These are phyloP conservation scores for Tolypeutes matacus DNA, from an alignment of 2,797 vertebrate species.

Conservation along the genomic window DNA sequence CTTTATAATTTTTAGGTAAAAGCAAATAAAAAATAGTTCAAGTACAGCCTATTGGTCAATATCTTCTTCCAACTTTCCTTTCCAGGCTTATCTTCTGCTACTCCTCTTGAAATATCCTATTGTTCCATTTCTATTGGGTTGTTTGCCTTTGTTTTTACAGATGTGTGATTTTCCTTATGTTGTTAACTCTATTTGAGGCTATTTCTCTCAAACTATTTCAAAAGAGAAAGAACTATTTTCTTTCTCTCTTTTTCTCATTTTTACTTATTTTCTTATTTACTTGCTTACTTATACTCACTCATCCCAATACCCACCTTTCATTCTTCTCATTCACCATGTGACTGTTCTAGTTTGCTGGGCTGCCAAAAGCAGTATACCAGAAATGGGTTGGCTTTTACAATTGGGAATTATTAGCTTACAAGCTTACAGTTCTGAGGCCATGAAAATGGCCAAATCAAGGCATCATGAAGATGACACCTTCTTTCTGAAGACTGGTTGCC, in stretches of 20 bases:
- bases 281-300: background rate
- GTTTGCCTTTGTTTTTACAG: constrained; percentile 24
- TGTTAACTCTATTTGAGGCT: background rate
- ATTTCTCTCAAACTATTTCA: background rate
- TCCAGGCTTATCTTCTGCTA: background rate
- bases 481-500: too few relatives aligned
- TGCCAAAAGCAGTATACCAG: too few relatives aligned
- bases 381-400: too few relatives aligned
- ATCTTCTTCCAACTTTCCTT: background rate
- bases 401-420: too few relatives aligned
- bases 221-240: background rate
- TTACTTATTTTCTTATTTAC: background rate
- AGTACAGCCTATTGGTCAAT: background rate
- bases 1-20: constrained; percentile 44
- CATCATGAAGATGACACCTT: too few relatives aligned
- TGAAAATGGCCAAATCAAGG: too few relatives aligned
- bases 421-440: too few relatives aligned
- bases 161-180: background rate
- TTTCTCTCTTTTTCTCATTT: background rate
- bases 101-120: background rate
- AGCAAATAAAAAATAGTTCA: constrained; percentile 33
- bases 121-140: background rate
- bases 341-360: too few relatives aligned
- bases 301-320: background rate
- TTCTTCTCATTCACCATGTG: background rate